Base-by-base conservation (phyloP, 2,113 vertebrate species). In the Oryzias melastigma region DNA sequence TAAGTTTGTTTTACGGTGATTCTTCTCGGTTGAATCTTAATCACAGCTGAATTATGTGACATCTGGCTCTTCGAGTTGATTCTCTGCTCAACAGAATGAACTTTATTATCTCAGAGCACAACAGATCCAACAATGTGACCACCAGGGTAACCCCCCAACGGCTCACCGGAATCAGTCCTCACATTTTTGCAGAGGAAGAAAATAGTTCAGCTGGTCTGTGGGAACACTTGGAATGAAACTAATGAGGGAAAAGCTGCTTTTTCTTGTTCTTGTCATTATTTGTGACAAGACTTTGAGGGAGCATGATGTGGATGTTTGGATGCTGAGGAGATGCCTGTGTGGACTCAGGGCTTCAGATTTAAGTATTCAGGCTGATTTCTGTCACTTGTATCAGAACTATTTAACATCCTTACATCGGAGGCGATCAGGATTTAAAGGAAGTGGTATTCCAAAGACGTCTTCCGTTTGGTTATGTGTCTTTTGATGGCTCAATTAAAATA, bases 401-500 rank as follows among this genome's bases (percentile, higher is more conserved):
- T 5, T 27, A 27, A 4, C 25, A 27, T 35, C 6, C 27, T 29
- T 29, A 29, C 7, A 29, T 35, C 35, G 12, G 35, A 35, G 35
- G 10, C 35, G 3, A 35, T 35, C 35, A 35, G 35, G 35, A 35
- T 35, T 35, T 35, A 35, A 35, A 35, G 3, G 22, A 22, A n/a
- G 45, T 7, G 3, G 46, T 27, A 59, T 43, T 45, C 12, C 25
- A 52, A 29, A 19, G 16, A 5, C 60, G 7, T 42, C 14, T 8
- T 42, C 17, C 12, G 10, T 53, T 52, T 14, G 20, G 16, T 35
- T 81, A 86, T 73, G 41, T 54, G 64, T 73, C 71, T 68, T 67
- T 74, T 76, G 68, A 84, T 79, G 68, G 79, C 80, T 88, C 78
- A 78, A 83, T 87, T 90, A 88, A 85, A 74, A 80, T 88, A 85